Evolutionary conservation across 2,888 invertebrate genomes (phyloP).

Genomic region (Polietes domitor): DNA sequence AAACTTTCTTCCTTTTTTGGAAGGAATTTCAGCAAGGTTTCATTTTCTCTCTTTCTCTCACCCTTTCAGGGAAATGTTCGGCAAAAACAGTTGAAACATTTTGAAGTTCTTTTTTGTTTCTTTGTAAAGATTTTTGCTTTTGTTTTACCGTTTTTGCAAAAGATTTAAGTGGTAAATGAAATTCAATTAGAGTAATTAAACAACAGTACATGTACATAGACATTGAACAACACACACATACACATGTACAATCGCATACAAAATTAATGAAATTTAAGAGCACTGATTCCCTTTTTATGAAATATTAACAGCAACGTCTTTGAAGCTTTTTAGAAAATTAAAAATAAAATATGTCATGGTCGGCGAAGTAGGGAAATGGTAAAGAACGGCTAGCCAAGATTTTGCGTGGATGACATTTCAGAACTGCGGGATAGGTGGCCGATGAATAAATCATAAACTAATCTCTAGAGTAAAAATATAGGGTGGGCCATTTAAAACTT

Average conservation of each 20-base stretch:
- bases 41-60: background rate
- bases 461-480: too few relatives aligned
- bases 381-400: background rate
- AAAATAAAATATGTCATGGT: constrained; percentile 17
- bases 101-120: constrained; percentile 40
- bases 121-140: constrained; percentile 17
- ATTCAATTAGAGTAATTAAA: constrained; percentile 66
- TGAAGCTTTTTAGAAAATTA: constrained; percentile 4
- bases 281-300: constrained; percentile 10
- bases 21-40: background rate
- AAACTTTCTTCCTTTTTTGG: constrained; percentile 18
- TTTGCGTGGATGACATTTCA: too few relatives aligned
- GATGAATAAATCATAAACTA: too few relatives aligned
- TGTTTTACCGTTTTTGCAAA: constrained; percentile 4
- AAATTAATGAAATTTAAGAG: constrained; percentile 54
- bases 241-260: constrained; percentile 26
- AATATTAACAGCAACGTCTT: background rate
- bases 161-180: constrained; percentile 65
- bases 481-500: too few relatives aligned
- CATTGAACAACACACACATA: constrained; percentile 7
- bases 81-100: constrained; percentile 37
- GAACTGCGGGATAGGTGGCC: too few relatives aligned
- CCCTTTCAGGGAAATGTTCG: constrained; percentile 38
- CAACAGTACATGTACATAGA: constrained; percentile 7
- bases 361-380: background rate